phyloP scores from a whole-genome alignment of 1,140 invertebrate species.

The Bathynomus jamesi region DNA sequence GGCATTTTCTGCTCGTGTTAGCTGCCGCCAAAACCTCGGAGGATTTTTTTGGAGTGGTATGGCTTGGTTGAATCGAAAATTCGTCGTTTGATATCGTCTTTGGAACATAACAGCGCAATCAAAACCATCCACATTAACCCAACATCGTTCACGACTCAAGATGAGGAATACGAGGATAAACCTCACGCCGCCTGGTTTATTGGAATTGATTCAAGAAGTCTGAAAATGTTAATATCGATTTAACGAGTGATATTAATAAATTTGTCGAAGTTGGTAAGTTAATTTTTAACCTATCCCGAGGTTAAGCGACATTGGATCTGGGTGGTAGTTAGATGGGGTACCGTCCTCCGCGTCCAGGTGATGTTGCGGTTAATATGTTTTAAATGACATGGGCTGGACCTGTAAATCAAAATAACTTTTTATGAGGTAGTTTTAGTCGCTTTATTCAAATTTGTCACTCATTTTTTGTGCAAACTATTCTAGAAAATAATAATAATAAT shows the following conservation, averaged over 20 bases:
- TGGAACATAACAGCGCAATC: conserved; percentile 88
- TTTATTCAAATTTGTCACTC: not conserved
- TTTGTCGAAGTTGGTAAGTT: conserved; percentile 63
- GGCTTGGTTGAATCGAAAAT: conserved; percentile 96
- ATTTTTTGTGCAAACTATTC: not conserved
- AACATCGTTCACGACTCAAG: conserved; percentile 59
- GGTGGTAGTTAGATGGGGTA: too few relatives aligned
- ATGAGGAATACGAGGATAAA: conserved; percentile 39
- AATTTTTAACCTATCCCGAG: not conserved
- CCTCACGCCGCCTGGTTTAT: conserved; percentile 77
- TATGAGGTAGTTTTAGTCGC: not conserved
- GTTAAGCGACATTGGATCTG: too few relatives aligned
- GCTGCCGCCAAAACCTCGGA: conserved; percentile 67
- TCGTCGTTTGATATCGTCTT: conserved; percentile 76
- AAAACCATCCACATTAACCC: conserved; percentile 91
- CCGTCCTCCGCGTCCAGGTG: not conserved
- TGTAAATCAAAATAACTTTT: not conserved
- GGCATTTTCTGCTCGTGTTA: conserved; percentile 87
- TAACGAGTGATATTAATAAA: conserved; percentile 82
- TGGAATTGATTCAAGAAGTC: conserved; percentile 83
- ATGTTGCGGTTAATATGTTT: not conserved
- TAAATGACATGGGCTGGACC: not conserved
- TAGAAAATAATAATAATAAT: not conserved
- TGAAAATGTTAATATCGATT: conserved; percentile 79
- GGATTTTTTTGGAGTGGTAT: conserved; percentile 89